These are phyloP conservation scores for Mellivora capensis DNA, from an alignment of 2,113 vertebrate genomes.

Conservation along the genomic window DNA sequence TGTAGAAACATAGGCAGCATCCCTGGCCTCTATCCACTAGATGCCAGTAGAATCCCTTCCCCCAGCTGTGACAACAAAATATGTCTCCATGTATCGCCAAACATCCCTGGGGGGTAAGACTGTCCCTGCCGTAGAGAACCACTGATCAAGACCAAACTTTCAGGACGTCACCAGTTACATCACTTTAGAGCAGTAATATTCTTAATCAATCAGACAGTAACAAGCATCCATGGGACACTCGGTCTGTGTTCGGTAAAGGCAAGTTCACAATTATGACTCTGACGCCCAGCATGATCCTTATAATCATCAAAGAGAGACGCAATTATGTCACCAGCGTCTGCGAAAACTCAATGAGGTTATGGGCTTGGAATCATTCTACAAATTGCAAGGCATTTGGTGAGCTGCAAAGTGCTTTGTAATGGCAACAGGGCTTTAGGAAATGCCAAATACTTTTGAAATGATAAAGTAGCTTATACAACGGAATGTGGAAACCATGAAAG, in stretches of 20 bases:
- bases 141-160: not conserved
- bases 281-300: not conserved
- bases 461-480: not conserved
- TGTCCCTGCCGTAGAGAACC: not conserved
- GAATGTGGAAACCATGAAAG: not conserved
- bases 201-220: not conserved
- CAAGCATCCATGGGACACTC: not conserved
- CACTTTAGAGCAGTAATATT: not conserved
- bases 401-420: not conserved
- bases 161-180: not conserved
- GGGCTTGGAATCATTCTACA: slow-evolving; percentile 26
- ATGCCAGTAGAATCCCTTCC: not conserved
- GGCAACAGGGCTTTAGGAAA: slow-evolving; percentile 12
- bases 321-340: not conserved
- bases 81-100: not conserved
- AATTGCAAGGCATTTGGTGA: slow-evolving; percentile 34
- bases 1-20: not conserved
- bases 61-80: not conserved
- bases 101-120: not conserved
- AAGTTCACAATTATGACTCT: not conserved
- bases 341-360: not conserved
- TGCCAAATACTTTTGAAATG: slow-evolving; percentile 31
- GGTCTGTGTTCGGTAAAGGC: not conserved
- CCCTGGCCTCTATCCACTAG: not conserved
- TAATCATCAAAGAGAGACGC: slow-evolving; percentile 12